These are phyloP conservation scores for Cotesia typhae DNA, from an alignment of 1,140 invertebrate species.

Conservation along the genomic window DNA sequence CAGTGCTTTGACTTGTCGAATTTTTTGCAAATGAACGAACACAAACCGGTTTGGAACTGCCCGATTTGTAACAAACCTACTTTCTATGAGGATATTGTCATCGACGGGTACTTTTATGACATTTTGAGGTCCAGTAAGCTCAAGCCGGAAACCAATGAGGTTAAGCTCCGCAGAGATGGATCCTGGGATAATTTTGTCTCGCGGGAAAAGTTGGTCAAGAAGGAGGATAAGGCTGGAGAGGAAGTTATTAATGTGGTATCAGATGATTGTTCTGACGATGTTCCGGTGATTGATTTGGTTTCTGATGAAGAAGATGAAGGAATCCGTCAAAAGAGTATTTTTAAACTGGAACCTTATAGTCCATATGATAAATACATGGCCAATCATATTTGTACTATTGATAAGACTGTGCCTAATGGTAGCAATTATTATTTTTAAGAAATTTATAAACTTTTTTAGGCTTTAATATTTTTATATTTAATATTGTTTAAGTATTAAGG, in stretches of 20 bases:
- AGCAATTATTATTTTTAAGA: no score
- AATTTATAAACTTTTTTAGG: no score
- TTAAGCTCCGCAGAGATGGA: slow-evolving; percentile 88
- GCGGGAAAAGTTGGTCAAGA: slow-evolving; percentile 69
- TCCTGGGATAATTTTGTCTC: slow-evolving; percentile 82
- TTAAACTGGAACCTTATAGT: no score
- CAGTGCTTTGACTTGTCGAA: slow-evolving; percentile 97
- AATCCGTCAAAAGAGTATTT: slow-evolving; percentile 50
- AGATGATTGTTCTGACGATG: slow-evolving; percentile 56
- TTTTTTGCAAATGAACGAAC: slow-evolving; percentile 98
- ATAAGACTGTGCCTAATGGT: no score
- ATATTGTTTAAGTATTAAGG: no score
- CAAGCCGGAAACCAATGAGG: slow-evolving; percentile 78
- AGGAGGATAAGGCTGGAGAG: slow-evolving; percentile 48
- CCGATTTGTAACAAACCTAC: slow-evolving; percentile 95
- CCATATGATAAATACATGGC: no score
- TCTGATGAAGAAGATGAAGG: slow-evolving; percentile 62
- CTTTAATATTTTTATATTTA: no score
- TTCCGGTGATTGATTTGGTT: slow-evolving; percentile 60
- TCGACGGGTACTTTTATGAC: slow-evolving; percentile 92
- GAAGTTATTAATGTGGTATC: slow-evolving; percentile 57
- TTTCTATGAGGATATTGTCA: slow-evolving; percentile 88
- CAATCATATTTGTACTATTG: no score
- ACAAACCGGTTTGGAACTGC: slow-evolving; percentile 97
- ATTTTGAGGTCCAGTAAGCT: slow-evolving; percentile 75